Percentiles rank a stretch among this genome's conserved stretches.
phyloP scores from a whole-genome alignment of 2,888 invertebrate genomes.

The Ditula angustiorana region DNA sequence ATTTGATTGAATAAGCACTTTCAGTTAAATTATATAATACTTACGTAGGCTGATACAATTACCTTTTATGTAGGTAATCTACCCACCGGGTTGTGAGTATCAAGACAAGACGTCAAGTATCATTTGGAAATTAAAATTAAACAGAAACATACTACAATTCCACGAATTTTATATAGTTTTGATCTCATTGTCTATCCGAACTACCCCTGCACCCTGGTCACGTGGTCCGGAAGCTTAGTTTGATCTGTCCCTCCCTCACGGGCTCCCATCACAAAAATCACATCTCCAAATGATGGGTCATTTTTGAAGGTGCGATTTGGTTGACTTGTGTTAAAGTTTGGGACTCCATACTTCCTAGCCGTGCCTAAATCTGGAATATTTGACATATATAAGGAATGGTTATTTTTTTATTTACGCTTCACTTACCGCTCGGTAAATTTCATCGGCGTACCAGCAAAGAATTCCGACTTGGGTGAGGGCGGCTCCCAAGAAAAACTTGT shows the following conservation, averaged over 20 bases:
- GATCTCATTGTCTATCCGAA: too few species aligned
- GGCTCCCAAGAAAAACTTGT: conserved; percentile 71
- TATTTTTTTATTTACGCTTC: background rate
- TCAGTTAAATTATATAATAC: background rate
- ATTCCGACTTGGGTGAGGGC: conserved; percentile 72
- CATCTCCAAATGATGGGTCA: too few species aligned
- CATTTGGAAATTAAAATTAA: background rate
- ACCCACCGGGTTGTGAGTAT: background rate
- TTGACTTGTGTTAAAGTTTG: background rate
- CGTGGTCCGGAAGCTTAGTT: too few species aligned
- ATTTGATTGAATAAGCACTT: background rate
- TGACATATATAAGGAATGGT: background rate
- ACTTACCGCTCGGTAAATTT: conserved; percentile 70
- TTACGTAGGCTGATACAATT: background rate
- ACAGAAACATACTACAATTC: background rate
- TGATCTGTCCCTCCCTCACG: too few species aligned
- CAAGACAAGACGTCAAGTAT: background rate
- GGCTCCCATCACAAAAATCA: too few species aligned
- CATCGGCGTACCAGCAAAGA: conserved; percentile 75
- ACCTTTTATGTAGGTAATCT: background rate
- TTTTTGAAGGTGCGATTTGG: too few species aligned
- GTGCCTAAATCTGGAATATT: too few species aligned
- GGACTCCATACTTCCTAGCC: too few species aligned
- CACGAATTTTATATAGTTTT: background rate
- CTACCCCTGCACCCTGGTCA: too few species aligned